Base-by-base conservation (phyloP, 2,888 invertebrate species). In the Amphimallon solstitiale region DNA sequence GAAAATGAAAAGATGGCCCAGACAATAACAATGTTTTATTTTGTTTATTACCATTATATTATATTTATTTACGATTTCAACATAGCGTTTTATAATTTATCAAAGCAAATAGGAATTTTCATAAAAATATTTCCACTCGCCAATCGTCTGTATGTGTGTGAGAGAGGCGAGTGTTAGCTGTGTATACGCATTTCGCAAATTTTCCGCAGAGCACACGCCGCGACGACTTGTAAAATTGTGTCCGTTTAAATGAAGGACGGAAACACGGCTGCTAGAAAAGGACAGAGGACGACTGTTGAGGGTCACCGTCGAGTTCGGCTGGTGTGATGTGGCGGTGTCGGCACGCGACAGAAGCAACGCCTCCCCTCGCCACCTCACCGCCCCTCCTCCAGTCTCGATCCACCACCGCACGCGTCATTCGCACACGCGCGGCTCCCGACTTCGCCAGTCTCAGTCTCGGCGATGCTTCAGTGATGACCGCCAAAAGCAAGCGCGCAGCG, bases 261-360 rank as follows among this genome's bases (percentile, higher is more conserved):
- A 29, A 29, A 29, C 5, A 29, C 9, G 9, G 29, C 2, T 34
- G 29, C 2, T 34, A 2, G 14, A 38, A 43, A 45, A 46, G 23
- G 52, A 19, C 9, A 5, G 29, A 29, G 9, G 29, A 29, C 60
- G 59, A 66, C 46, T 54, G 62, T 67, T 64, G 67, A 64, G 63
- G 67, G 63, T 67, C 67, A 67, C 65, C 65, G 59, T 49, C 70
- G 75, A 12, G 74, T 75, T 77, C 77, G 76, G 76, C 73, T 77
- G 79, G 81, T 80, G 81, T 81, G 81, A 80, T 81, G 81, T 81
- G 81, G 81, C 79, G 80, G 81, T 81, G 81, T 81, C 82, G 82
- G 82, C 82, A 82, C 82, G 81, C 82, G 82, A 82, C 82, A 79
- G 80, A 81, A 80, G 78, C 79, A 74, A 73, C 74, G 68, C 73